Conservation (phyloP, 2,888 invertebrate species). For the Spodoptera exigua region DNA sequence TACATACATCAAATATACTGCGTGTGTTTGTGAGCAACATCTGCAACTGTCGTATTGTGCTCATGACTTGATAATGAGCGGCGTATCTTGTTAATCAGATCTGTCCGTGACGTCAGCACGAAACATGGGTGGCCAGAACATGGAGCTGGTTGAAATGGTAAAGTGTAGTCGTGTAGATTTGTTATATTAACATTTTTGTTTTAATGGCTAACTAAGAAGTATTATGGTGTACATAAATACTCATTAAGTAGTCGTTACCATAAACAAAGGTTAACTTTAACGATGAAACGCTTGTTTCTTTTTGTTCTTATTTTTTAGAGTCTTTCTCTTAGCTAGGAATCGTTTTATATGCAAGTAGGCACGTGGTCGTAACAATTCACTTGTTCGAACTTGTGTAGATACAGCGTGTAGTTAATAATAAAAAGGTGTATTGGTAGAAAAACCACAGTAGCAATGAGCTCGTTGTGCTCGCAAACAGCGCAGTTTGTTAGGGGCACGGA, state of each 20-base stretch:
- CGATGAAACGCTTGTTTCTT: constrained; percentile 12
- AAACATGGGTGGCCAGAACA: not conserved
- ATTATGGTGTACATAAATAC: constrained; percentile 37
- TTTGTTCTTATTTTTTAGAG: constrained; percentile 11
- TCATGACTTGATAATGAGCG: constrained; percentile 17
- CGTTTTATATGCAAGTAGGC: not conserved
- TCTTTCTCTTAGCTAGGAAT: not conserved
- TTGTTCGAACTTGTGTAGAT: constrained; percentile 6
- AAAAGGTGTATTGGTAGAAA: not conserved
- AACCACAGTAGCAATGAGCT: constrained; percentile 28
- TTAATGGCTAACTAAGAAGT: constrained; percentile 11
- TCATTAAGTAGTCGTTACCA: constrained; percentile 30
- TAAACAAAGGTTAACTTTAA: constrained; percentile 28
- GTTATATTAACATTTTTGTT: constrained; percentile 14
- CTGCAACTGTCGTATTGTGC: constrained; percentile 9
- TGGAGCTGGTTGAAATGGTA: too few species aligned
- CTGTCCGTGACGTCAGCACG: not conserved
- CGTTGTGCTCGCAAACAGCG: constrained; percentile 21
- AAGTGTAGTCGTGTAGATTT: not conserved
- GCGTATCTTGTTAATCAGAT: constrained; percentile 18
- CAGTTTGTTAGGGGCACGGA: constrained; percentile 30
- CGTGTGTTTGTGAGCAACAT: not conserved
- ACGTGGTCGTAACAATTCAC: not conserved
- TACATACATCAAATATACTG: too few species aligned
- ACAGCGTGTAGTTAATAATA: constrained; percentile 10